These are phyloP conservation scores for Hystrix cristata DNA, from an alignment of 2,113 vertebrate species.

Conservation along the genomic window DNA sequence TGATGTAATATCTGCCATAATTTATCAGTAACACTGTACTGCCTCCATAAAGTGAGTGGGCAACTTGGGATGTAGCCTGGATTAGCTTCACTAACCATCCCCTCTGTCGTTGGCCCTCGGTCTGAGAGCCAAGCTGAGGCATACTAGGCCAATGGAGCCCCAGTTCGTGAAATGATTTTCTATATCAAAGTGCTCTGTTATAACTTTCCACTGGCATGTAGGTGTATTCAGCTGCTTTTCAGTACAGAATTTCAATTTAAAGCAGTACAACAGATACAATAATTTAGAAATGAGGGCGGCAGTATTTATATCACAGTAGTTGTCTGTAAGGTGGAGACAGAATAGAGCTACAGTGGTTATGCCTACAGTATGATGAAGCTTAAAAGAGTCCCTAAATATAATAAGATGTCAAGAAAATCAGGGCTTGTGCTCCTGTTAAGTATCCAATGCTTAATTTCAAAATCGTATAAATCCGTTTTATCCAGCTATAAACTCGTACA, in stretches of 20 bases:
- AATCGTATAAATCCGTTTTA: not conserved
- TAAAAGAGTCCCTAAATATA: constrained; percentile 38
- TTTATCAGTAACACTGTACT: constrained; percentile 35
- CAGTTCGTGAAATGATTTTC: constrained; percentile 19
- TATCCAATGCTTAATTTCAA: constrained; percentile 31
- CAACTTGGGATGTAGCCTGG: not conserved
- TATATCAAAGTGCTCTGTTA: not conserved
- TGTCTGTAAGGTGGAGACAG: not conserved
- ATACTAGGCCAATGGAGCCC: not conserved
- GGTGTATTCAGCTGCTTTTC: not conserved
- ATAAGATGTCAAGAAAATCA: constrained; percentile 22
- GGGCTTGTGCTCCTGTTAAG: not conserved
- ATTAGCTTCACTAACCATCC: not conserved
- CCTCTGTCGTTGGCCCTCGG: constrained; percentile 14
- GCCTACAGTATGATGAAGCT: not conserved
- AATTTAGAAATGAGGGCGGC: constrained; percentile 24
- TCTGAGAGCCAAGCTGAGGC: not conserved
- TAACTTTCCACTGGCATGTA: not conserved
- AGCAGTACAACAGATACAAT: not conserved
- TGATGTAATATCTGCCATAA: not conserved
- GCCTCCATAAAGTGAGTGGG: not conserved
- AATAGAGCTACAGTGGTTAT: not conserved
- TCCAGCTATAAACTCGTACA: not conserved
- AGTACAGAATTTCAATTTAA: constrained; percentile 48
- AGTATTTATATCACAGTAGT: constrained; percentile 31